phyloP scores from a whole-genome alignment of 1,140 invertebrate species.

The Manduca sexta region DNA sequence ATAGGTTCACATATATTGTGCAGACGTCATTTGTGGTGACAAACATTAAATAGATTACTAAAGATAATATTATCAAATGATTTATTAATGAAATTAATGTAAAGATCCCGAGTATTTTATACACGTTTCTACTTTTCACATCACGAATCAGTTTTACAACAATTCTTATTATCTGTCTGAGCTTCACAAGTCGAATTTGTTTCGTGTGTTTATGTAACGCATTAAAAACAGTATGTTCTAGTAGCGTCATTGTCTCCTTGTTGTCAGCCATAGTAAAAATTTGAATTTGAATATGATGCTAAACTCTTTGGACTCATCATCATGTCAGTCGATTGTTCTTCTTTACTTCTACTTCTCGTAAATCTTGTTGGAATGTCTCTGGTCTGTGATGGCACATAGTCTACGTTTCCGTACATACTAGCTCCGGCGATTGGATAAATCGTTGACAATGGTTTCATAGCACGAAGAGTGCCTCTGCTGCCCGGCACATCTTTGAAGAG shows the following conservation, averaged over 20 bases:
- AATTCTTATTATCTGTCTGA: conserved; percentile 1
- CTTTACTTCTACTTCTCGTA: conserved; percentile 32
- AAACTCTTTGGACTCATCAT: conserved; percentile 66
- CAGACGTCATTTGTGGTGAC: no score
- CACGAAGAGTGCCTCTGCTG: conserved; percentile 44
- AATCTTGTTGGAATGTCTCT: conserved; percentile 41
- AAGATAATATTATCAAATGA: not conserved
- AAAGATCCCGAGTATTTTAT: no score
- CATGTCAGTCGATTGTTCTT: conserved; percentile 36
- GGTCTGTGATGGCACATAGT: conserved; percentile 48
- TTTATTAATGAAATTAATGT: not conserved
- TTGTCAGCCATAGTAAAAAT: conserved; percentile 68
- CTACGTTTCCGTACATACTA: conserved; percentile 66
- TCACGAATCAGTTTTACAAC: not conserved
- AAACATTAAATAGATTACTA: no score
- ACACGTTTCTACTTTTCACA: not conserved
- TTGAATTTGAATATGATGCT: conserved; percentile 54
- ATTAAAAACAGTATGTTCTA: conserved; percentile 59
- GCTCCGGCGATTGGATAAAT: conserved; percentile 56
- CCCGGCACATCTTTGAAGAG: conserved; percentile 56
- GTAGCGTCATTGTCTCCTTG: conserved; percentile 45
- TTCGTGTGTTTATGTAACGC: not conserved
- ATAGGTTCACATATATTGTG: no score
- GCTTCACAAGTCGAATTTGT: conserved; percentile 15
- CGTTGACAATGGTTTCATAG: conserved; percentile 62